These are phyloP conservation scores for Ephialtes manifestator DNA, from an alignment of 2,888 invertebrate genomes.

Conservation along the genomic window DNA sequence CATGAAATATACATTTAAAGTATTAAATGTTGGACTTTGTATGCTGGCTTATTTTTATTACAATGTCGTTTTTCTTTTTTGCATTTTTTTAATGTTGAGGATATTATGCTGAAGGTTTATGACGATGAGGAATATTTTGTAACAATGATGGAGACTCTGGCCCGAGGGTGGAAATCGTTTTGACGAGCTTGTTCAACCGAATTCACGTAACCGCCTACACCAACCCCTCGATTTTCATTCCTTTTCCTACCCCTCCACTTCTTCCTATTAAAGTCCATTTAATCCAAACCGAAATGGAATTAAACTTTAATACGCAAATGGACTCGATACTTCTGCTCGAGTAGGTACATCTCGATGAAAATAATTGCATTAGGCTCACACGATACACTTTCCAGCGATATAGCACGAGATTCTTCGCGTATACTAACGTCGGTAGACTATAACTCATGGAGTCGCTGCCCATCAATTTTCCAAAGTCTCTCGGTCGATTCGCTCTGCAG, in stretches of 20 bases:
- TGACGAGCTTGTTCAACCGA: constrained; percentile 37
- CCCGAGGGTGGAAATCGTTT: constrained; percentile 42
- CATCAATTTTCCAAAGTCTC: constrained; percentile 79
- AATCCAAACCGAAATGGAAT: constrained; percentile 75
- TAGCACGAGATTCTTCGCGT: constrained; percentile 19
- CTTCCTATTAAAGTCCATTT: constrained; percentile 81
- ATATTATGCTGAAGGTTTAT: background rate
- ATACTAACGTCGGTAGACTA: constrained; percentile 57
- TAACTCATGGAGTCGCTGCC: constrained; percentile 81
- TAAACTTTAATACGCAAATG: constrained; percentile 81
- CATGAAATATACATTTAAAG: too few species aligned
- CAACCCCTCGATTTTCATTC: constrained; percentile 36
- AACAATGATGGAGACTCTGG: constrained; percentile 25
- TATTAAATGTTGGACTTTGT: too few species aligned
- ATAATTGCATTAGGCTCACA: constrained; percentile 78
- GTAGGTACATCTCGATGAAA: constrained; percentile 60
- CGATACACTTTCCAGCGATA: constrained; percentile 39
- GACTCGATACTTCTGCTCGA: constrained; percentile 72
- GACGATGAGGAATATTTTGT: constrained; percentile 32
- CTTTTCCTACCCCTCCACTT: background rate
- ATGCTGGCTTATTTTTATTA: too few species aligned
- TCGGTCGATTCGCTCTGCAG: constrained; percentile 44
- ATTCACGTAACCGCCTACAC: constrained; percentile 5
- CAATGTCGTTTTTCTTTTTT: too few species aligned
- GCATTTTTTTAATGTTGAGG: too few species aligned